phyloP scores from a whole-genome alignment of 2,797 vertebrate species.

The Tamandua tetradactyla region DNA sequence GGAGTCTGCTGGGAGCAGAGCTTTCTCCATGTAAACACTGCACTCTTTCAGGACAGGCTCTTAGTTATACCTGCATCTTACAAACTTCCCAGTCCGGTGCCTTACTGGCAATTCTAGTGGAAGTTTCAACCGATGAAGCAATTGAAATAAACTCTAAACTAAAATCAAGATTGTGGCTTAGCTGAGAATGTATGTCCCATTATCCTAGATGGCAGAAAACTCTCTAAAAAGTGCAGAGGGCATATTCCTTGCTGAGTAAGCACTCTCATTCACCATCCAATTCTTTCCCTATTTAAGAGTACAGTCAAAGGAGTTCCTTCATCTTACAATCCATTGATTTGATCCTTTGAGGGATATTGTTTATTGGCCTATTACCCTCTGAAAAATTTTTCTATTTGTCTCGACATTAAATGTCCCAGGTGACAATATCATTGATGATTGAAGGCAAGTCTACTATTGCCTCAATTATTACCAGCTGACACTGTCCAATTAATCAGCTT shows the following conservation, averaged over 20 bases:
- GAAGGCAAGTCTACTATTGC: neutral
- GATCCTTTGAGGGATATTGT: neutral
- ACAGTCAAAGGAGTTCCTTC: neutral
- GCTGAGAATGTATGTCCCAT: neutral
- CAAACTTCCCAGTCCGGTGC: neutral
- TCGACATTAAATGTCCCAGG: neutral
- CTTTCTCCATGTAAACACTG: neutral
- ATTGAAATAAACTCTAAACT: neutral
- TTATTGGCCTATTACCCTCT: neutral
- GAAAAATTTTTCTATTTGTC: neutral
- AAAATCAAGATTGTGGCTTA: conserved; percentile 22
- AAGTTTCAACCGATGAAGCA: neutral
- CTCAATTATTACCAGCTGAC: neutral
- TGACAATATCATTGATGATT: neutral
- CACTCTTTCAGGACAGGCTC: neutral
- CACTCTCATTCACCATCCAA: neutral
- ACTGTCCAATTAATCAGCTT: neutral
- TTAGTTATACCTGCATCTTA: neutral
- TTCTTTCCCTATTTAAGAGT: neutral
- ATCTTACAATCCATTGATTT: neutral
- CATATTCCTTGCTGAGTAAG: neutral
- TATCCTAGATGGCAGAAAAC: neutral
- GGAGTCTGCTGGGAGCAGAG: neutral
- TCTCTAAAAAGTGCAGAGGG: neutral
- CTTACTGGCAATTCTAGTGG: neutral